Conservation (phyloP, 2,888 invertebrate species). For the Yponomeuta cagnagella region DNA sequence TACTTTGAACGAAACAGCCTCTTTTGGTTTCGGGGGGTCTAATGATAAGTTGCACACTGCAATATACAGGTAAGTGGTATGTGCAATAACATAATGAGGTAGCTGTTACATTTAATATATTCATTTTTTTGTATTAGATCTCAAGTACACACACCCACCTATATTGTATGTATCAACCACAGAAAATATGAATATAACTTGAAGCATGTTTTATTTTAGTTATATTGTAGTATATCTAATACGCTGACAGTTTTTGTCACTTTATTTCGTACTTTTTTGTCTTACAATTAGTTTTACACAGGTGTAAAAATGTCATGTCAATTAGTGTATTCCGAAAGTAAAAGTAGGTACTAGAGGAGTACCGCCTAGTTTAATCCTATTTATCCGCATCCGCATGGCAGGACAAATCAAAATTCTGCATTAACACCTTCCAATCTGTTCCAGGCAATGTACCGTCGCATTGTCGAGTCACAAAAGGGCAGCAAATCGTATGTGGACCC, state of each 20-base stretch:
- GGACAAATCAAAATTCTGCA: not conserved
- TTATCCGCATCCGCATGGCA: not conserved
- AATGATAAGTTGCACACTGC: not conserved
- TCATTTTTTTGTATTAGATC: not conserved
- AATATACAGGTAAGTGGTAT: not conserved
- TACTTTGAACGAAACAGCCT: conserved; percentile 65
- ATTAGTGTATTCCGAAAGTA: too few relatives aligned
- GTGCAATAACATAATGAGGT: not conserved
- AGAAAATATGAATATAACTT: too few relatives aligned
- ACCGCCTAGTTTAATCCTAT: too few relatives aligned
- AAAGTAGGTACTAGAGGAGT: too few relatives aligned
- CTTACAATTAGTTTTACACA: too few relatives aligned
- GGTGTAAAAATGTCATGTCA: too few relatives aligned
- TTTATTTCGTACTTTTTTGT: too few relatives aligned
- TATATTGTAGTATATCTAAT: too few relatives aligned
- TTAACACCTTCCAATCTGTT: conserved; percentile 28
- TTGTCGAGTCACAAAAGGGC: conserved; percentile 84
- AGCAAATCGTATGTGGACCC: conserved; percentile 86
- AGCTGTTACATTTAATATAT: not conserved
- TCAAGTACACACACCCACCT: too few relatives aligned
- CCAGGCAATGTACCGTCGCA: conserved; percentile 90
- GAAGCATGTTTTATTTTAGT: too few relatives aligned
- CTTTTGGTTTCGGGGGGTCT: conserved; percentile 60
- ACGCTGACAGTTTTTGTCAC: too few relatives aligned
- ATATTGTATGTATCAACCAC: too few relatives aligned